Conservation (phyloP, 30 jellyfish, hydroid and myxozoan species). For the Aurelia sp. region DNA sequence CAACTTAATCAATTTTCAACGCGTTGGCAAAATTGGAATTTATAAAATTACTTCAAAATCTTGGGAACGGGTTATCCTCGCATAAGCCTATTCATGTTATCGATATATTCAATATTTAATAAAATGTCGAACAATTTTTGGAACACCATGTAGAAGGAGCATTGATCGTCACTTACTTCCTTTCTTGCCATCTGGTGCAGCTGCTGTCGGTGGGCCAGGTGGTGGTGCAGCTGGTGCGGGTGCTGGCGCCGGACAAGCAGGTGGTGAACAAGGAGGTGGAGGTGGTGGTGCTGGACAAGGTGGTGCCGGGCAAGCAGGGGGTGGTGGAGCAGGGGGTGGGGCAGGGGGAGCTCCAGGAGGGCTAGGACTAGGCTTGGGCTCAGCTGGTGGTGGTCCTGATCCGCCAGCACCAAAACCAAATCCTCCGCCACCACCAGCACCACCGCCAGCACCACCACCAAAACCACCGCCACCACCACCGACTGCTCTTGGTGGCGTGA, state of each 20-base stretch:
- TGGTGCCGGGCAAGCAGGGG: conserved; percentile 91
- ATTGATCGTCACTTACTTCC: conserved; percentile 75
- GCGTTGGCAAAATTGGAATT: too few species aligned
- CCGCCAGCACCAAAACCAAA: conserved; percentile 50
- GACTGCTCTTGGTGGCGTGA: conserved; percentile 70
- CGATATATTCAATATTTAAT: too few species aligned
- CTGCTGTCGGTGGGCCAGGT: conserved; percentile 53
- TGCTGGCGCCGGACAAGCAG: conserved; percentile 83
- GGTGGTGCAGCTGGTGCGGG: conserved; percentile 85
- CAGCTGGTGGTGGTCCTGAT: conserved; percentile 61
- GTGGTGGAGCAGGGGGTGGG: conserved; percentile 85
- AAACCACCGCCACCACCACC: conserved; percentile 62
- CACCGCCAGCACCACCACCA: conserved; percentile 67
- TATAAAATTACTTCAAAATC: too few species aligned
- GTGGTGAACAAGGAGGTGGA: conserved; percentile 84
- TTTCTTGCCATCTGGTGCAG: conserved; percentile 77
- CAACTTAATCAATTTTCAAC: too few species aligned
- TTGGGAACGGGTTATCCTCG: too few species aligned
- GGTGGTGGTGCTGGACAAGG: conserved; percentile 89
- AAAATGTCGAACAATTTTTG: too few species aligned
- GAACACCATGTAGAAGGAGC: too few species aligned
- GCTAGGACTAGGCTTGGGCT: conserved; percentile 63
- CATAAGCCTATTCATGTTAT: too few species aligned
- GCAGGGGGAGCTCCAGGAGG: conserved; percentile 75
- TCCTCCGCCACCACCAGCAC: conserved; percentile 50